A percentile compares a stretch with the other conserved stretches of the same genome.
phyloP scores from a whole-genome alignment of 2,888 invertebrate species.

The Chaetogeoica ovagalla region DNA sequence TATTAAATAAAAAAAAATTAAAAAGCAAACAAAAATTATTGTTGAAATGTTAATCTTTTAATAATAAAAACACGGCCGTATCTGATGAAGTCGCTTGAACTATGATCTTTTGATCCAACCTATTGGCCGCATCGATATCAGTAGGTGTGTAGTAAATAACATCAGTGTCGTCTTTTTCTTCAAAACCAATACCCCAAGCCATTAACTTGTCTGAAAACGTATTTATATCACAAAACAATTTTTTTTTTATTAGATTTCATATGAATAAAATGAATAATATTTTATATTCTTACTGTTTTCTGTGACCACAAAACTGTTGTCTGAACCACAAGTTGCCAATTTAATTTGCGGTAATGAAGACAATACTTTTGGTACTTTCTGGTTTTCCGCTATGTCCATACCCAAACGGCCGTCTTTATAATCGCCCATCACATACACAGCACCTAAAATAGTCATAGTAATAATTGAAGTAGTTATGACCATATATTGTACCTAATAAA shows the following conservation, averaged over 20 bases:
- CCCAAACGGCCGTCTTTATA: constrained; percentile 47
- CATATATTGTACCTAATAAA: too few relatives aligned
- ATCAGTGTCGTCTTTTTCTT: constrained; percentile 45
- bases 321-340: constrained; percentile 41
- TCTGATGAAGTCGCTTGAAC: constrained; percentile 47
- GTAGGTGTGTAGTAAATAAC: constrained; percentile 46
- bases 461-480: background rate
- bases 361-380: constrained; percentile 47
- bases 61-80: constrained; percentile 44
- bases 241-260: background rate
- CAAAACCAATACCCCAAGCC: constrained; percentile 51
- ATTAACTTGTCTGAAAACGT: constrained; percentile 39
- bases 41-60: constrained; percentile 39
- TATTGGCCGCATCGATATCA: constrained; percentile 41
- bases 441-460: constrained; percentile 13
- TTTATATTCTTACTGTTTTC: constrained; percentile 38
- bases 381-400: constrained; percentile 43
- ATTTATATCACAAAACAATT: background rate
- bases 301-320: constrained; percentile 39
- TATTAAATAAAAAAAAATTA: background rate
- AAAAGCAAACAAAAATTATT: background rate
- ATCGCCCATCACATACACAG: constrained; percentile 46
- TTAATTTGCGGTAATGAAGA: constrained; percentile 47
- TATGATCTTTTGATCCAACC: constrained; percentile 30
- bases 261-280: background rate